Evolutionary conservation across 1,140 invertebrate species (phyloP).

Genomic region (Cydia pomonella): DNA sequence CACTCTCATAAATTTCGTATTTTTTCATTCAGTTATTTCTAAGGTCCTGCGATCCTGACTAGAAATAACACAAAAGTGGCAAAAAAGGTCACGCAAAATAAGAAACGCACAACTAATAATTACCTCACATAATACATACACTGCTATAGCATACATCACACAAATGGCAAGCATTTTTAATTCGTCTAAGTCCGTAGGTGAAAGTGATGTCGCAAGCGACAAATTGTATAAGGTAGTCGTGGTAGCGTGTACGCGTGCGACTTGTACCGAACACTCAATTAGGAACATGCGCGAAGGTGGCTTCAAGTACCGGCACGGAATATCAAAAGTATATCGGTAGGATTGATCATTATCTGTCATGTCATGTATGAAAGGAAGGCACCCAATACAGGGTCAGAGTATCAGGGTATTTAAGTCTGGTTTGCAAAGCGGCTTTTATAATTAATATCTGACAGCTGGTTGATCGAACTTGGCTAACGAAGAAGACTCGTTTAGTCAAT

Average conservation of each 20-base stretch:
- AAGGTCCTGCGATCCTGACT: too few relatives aligned
- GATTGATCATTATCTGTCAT: too few relatives aligned
- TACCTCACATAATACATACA: background rate
- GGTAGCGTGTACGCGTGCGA: slow-evolving; percentile 13
- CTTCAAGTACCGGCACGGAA: background rate
- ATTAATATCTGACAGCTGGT: background rate
- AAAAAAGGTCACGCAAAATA: too few relatives aligned
- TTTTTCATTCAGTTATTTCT: too few relatives aligned
- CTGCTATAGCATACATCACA: slow-evolving; percentile 3
- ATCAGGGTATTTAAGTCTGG: background rate
- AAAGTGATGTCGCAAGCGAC: slow-evolving; percentile 32
- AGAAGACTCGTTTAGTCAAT: too few relatives aligned
- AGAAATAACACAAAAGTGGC: too few relatives aligned
- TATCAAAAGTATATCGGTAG: background rate
- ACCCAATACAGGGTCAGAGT: background rate
- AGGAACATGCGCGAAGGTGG: background rate
- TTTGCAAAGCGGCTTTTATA: background rate
- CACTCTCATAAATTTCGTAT: too few relatives aligned
- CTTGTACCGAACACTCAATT: slow-evolving; percentile 23
- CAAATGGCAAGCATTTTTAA: slow-evolving; percentile 16
- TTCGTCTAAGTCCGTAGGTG: slow-evolving; percentile 25
- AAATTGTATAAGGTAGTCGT: slow-evolving; percentile 31
- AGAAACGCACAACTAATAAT: too few relatives aligned
- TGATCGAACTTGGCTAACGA: background rate
- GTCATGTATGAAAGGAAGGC: too few relatives aligned